Base-by-base conservation (phyloP, 2,888 invertebrate species). In the Pardosa pseudoannulata region DNA sequence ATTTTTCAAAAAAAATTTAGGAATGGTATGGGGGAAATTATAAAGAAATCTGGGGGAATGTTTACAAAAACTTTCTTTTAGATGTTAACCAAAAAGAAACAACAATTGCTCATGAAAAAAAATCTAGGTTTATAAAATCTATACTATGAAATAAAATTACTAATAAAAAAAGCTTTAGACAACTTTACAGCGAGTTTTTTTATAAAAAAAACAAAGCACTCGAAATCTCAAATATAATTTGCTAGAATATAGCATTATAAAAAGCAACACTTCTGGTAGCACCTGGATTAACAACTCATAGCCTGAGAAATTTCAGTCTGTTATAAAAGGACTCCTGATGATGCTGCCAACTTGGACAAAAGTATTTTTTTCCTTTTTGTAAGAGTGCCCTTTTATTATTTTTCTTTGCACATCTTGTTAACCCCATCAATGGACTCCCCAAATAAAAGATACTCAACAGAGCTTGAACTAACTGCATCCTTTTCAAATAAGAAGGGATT, bases 391-490 rank as follows among this genome's bases (percentile, higher is more conserved):
- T 56, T 32, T 11, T 72, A 23, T 23, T 56, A 3, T 56, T 56
- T 31, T 56, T 27, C 41, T 78, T 68, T 9, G 16, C 70, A 41
- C 72, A 39, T 72, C 78, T 85, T 68, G 83, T 85, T 85, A 85
- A 68, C 81, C 36, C 74, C 39, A 81, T 70, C 36, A 73, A 78
- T 72, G 68, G 72, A 56, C 41, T 68, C 68, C 41, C 13, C 41
- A 78, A 78, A 85, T 85, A 78, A 78, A 85, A 85, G 78, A 46
- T 67, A 78, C 78, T 85, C 83, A 78, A 73, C 73, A 50, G 73
- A 85, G 78, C 78, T 78, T 78, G 78, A 85, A 85, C 83, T 65
- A 56, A 56, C 70, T 28, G 71, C 46, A 62, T 64, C 71, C 71
- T 83, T 72, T 75, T 62, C 31, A 71, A 71, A 70, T n/a, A 41